These are phyloP conservation scores for Origma solitaria DNA, from an alignment of 2,113 vertebrate genomes.

Conservation along the genomic window DNA sequence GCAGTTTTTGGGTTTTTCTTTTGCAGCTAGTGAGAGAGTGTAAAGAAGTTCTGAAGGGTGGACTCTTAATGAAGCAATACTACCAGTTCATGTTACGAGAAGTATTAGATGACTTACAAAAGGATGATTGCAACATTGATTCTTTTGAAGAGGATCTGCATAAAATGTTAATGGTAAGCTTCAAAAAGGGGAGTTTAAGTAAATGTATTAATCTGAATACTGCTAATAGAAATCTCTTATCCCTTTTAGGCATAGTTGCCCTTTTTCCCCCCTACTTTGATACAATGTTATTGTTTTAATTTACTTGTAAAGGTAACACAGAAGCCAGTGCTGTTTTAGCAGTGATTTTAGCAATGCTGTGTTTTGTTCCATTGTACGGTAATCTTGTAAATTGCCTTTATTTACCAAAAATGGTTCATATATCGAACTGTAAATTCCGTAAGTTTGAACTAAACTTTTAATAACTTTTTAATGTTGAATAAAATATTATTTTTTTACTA, in stretches of 20 bases:
- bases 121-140: conserved; percentile 88
- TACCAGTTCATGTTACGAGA: conserved; percentile 95
- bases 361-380: not conserved
- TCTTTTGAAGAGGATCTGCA: conserved; percentile 97
- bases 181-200: not conserved
- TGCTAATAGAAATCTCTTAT: not conserved
- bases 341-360: not conserved
- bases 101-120: conserved; percentile 80
- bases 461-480: not conserved
- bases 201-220: not conserved
- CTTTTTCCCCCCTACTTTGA: not conserved
- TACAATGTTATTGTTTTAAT: not conserved
- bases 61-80: conserved; percentile 98
- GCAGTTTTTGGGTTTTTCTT: not conserved
- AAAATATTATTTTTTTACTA: not conserved
- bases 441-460: not conserved
- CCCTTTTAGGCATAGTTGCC: not conserved
- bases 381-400: not conserved
- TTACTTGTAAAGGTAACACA: not conserved
- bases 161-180: conserved; percentile 93
- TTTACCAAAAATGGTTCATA: not conserved
- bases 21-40: conserved; percentile 95
- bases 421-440: not conserved
- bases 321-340: not conserved
- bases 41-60: conserved; percentile 95